Percentiles rank a stretch among this genome's conserved stretches.
phyloP scores from a whole-genome alignment of 1,140 invertebrate genomes.

The Chionoecetes opilio region DNA sequence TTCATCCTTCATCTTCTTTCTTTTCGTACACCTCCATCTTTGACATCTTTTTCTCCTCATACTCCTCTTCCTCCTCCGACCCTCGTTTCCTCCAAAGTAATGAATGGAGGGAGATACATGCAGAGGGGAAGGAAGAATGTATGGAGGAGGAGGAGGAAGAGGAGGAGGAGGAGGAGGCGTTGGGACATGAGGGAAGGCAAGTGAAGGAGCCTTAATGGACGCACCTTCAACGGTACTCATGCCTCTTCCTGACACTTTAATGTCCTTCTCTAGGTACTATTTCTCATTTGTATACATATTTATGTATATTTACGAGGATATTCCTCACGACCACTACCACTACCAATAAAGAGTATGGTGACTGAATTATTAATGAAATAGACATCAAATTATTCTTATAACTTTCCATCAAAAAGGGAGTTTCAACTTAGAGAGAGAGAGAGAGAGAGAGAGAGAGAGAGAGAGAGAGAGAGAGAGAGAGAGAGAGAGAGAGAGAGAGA shows the following conservation, averaged over 20 bases:
- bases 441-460: too few relatives aligned
- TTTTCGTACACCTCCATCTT: background rate
- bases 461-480: too few relatives aligned
- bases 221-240: too few relatives aligned
- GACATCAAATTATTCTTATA: too few relatives aligned
- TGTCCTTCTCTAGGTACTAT: too few relatives aligned
- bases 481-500: background rate
- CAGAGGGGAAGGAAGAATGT: background rate
- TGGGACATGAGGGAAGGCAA: background rate
- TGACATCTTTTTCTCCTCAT: background rate
- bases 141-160: background rate
- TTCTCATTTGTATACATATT: too few relatives aligned
- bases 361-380: too few relatives aligned
- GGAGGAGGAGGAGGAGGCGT: background rate
- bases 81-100: conserved; percentile 13
- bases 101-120: conserved; percentile 7
- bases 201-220: background rate
- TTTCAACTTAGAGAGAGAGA: too few relatives aligned
- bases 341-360: background rate
- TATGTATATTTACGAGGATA: too few relatives aligned
- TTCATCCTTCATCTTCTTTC: too few relatives aligned
- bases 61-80: background rate
- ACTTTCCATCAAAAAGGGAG: too few relatives aligned
- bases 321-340: background rate
- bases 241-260: too few relatives aligned